phyloP scores from a whole-genome alignment of 2,113 vertebrate species.

The Loxodonta africana region DNA sequence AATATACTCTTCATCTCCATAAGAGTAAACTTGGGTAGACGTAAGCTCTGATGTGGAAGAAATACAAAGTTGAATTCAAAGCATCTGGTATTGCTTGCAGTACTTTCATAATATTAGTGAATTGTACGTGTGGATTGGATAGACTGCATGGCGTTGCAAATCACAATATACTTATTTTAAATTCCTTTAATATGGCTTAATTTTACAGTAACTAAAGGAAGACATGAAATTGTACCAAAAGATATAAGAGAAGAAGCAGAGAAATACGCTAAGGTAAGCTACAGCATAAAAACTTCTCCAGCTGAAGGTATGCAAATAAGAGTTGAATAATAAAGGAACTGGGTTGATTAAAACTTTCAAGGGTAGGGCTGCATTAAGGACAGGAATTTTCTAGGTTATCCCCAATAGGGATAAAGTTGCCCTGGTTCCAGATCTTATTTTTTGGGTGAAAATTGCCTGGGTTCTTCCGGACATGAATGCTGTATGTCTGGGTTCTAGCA shows the following conservation, averaged over 20 bases:
- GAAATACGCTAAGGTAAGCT: conserved; percentile 98
- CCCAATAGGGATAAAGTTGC: conserved; percentile 21
- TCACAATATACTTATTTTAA: conserved; percentile 35
- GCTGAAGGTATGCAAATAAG: background rate
- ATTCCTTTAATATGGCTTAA: conserved; percentile 63
- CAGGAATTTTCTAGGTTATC: conserved; percentile 40
- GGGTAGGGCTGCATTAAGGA: background rate
- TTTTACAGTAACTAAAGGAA: conserved; percentile 96
- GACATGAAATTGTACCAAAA: conserved; percentile 97
- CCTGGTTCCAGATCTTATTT: background rate
- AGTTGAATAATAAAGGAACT: background rate
- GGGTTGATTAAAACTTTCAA: background rate
- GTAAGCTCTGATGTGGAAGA: background rate
- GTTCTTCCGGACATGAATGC: conserved; percentile 13
- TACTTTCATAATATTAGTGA: background rate
- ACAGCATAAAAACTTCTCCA: background rate
- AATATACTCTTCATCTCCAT: background rate
- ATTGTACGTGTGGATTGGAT: background rate
- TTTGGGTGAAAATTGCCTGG: background rate
- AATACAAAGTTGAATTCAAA: conserved; percentile 16
- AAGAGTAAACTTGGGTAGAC: background rate
- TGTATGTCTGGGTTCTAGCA: conserved; percentile 10
- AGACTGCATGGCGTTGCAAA: background rate
- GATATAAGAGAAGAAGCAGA: conserved; percentile 97
- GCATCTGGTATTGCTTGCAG: background rate